Base-by-base conservation (phyloP, 1,140 invertebrate species). In the Brachionus calyciflorus region DNA sequence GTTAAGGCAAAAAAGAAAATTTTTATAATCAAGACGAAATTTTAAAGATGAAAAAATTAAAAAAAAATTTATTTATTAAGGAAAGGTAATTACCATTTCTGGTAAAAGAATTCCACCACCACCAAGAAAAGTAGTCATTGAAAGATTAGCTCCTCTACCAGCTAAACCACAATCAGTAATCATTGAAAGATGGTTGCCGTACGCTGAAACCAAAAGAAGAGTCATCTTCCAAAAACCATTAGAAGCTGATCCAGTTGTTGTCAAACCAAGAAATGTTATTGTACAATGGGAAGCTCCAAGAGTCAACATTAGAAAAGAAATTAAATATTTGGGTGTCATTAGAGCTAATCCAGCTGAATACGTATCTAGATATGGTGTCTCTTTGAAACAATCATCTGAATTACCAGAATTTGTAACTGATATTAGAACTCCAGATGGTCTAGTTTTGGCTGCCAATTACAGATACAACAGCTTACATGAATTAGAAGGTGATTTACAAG, bases 91-190 rank as follows among this genome's bases (percentile, higher is more conserved):
- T 6, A 77, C 76, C 19, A 77, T 46, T 24, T 40, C 40, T 33
- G 37, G 55, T 33, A 57, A 57, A 48, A 9, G 48, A 33, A 40
- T 53, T 6, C 76, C 76, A 65, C 76, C 76, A 65, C 57, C 76
- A 48, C 76, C 76, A 77, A 37, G 76, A 65, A 53, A 55, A 53
- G 76, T 77, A 51, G 44, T 77, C 2, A 68, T 77, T 77, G 76
- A 77, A 55, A 55, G 76, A 49, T 40, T 77, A 14, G 53, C 76
- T 49, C 76, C 76, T 33, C 21, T 77, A 21, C 76, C 57, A 40
- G 41, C 76, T 40, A 77, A 77, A 46, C 76, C 76, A 65, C 57
- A 53, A 41, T 65, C 57, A 37, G 48, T 76, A 10, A 65, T 77
- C 44, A 40, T 77, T 26, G 76, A 77, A 69, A 55, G 76, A 41